Evolutionary conservation across 2,888 invertebrate genomes (phyloP).

Genomic region (Caenorhabditis panamensis): DNA sequence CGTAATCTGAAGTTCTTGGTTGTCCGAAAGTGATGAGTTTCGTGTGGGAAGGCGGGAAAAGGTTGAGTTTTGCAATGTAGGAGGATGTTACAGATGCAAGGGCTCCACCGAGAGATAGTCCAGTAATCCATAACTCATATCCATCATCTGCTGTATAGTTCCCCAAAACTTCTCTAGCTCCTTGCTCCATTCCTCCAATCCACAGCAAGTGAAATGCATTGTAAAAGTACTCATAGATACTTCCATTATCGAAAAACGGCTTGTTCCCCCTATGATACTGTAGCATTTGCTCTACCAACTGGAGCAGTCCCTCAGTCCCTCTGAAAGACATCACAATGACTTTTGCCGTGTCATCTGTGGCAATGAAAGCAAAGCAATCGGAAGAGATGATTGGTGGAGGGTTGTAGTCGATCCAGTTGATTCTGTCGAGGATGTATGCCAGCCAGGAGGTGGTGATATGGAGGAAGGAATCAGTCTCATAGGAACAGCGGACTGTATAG

Average conservation of each 20-base stretch:
- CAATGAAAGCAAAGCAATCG: constrained; percentile 55
- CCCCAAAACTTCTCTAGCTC: constrained; percentile 26
- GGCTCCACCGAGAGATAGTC: constrained; percentile 66
- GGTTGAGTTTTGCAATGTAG: constrained; percentile 52
- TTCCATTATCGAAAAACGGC: constrained; percentile 48
- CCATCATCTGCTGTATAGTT: constrained; percentile 36
- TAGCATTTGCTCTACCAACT: constrained; percentile 59
- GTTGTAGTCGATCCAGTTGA: constrained; percentile 47
- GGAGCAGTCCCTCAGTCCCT: constrained; percentile 62
- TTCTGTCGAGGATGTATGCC: constrained; percentile 23
- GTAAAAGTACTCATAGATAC: constrained; percentile 65
- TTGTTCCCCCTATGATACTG: constrained; percentile 41
- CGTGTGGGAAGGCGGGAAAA: constrained; percentile 49
- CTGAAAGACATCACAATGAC: constrained; percentile 62
- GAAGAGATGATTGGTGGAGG: constrained; percentile 33
- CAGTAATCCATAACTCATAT: constrained; percentile 64
- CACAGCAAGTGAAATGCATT: constrained; percentile 60
- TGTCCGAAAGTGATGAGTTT: constrained; percentile 70
- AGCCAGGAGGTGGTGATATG: constrained; percentile 38
- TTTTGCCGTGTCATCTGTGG: constrained; percentile 50
- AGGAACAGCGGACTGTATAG: constrained; percentile 23
- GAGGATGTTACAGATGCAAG: constrained; percentile 67
- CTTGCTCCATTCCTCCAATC: constrained; percentile 60
- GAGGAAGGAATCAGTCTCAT: constrained; percentile 33
- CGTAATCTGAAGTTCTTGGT: constrained; percentile 65